Evolutionary conservation across 1,140 invertebrate species (phyloP).

Genomic region (Oreohelix idahoensis): DNA sequence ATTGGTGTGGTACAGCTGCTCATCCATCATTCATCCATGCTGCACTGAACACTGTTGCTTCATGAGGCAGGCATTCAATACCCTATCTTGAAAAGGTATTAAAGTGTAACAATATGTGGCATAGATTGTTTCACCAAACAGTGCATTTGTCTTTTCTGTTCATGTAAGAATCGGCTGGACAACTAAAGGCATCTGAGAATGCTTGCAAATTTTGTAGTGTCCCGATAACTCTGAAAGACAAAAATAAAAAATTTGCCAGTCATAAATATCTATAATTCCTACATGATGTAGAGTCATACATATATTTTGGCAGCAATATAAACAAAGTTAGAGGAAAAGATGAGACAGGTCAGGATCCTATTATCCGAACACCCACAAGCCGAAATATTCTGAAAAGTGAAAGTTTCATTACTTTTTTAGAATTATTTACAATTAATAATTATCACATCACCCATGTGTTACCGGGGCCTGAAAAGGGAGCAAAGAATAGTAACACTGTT

Average conservation of each 20-base stretch:
- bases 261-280: neutral
- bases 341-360: no score
- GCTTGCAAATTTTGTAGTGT: slow-evolving; percentile 63
- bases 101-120: neutral
- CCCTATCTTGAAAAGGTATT: neutral
- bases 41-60: neutral
- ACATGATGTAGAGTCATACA: no score
- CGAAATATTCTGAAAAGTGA: no score
- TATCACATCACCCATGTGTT: no score
- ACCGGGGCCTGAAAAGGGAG: no score
- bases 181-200: slow-evolving; percentile 72
- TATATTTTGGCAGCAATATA: no score
- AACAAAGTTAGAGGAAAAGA: no score
- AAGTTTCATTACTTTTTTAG: no score
- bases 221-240: slow-evolving; percentile 63
- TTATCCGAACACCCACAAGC: no score
- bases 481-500: no score
- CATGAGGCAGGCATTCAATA: neutral
- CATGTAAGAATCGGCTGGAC: slow-evolving; percentile 68
- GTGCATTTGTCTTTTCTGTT: slow-evolving; percentile 67
- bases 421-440: no score
- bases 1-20: neutral
- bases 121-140: slow-evolving; percentile 58
- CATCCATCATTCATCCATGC: neutral
- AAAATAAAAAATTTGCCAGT: neutral